phyloP scores from a whole-genome alignment of 2,888 invertebrate species.

The Notocelia uddmanniana region DNA sequence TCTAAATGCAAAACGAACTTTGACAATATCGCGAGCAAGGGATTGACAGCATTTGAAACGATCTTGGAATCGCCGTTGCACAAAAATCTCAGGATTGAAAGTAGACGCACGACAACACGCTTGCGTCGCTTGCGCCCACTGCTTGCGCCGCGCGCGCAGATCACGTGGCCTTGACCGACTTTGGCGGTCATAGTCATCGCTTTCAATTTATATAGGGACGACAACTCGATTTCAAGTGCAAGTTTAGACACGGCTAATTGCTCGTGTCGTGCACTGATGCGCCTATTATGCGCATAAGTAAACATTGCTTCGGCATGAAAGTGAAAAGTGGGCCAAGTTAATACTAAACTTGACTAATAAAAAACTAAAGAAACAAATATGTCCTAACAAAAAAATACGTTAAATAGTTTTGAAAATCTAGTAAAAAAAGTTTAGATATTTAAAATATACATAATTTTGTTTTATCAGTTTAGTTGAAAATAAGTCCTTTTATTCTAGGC shows the following conservation, averaged over 20 bases:
- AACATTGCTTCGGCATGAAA: neutral
- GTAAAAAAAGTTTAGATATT: no score
- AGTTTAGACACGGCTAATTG: conserved; percentile 50
- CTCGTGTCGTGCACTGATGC: conserved; percentile 18
- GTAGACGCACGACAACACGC: no score
- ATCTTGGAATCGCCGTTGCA: no score
- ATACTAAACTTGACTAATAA: neutral
- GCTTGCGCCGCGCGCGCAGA: conserved; percentile 47
- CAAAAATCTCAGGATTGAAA: no score
- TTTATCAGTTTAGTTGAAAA: no score
- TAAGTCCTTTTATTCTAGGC: no score
- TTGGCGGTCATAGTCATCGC: conserved; percentile 64
- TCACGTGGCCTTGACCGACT: conserved; percentile 73
- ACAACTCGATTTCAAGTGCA: conserved; percentile 66
- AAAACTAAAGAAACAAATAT: neutral
- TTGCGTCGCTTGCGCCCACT: conserved; percentile 41
- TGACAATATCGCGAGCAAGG: no score
- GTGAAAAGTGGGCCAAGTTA: conserved; percentile 1
- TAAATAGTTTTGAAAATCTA: no score
- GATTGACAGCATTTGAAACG: no score
- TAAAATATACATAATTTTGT: no score
- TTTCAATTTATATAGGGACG: conserved; percentile 70
- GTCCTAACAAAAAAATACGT: no score
- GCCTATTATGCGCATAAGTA: neutral
- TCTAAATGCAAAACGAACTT: no score